Conservation (phyloP, 2,113 vertebrate genomes). For the Artemisiospiza belli region DNA sequence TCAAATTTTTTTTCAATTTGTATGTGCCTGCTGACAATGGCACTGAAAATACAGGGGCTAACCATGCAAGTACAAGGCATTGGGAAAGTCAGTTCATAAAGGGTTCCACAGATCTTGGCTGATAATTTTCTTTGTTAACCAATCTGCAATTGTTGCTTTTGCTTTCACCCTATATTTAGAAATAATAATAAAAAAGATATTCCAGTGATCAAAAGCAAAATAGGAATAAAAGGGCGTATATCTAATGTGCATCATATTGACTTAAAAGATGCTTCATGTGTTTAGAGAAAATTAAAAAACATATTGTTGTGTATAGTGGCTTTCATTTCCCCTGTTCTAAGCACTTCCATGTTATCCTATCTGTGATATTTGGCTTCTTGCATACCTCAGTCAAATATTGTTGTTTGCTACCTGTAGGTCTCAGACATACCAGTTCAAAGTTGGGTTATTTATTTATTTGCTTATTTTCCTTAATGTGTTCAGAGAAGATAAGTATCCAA, state of each 20-base stretch:
- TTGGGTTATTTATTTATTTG: not conserved
- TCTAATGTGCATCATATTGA: not conserved
- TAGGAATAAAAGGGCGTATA: not conserved
- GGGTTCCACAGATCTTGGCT: not conserved
- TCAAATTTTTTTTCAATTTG: not conserved
- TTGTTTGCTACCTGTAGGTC: not conserved
- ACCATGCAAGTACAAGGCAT: not conserved
- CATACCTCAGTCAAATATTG: not conserved
- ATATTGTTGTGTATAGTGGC: not conserved
- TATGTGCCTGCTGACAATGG: not conserved
- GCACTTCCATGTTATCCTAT: not conserved
- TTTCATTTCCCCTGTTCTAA: not conserved
- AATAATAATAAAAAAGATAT: not conserved
- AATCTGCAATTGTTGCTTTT: not conserved
- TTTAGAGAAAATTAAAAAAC: not conserved
- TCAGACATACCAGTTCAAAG: not conserved
- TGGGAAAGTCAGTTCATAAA: not conserved
- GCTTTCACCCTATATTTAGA: not conserved
- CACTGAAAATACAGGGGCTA: not conserved
- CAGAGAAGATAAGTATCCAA: not conserved
- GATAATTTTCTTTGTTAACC: not conserved
- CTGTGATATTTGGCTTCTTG: not conserved
- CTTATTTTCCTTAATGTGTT: not conserved
- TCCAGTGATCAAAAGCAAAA: not conserved
- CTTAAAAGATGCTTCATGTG: not conserved